phyloP scores from a whole-genome alignment of 2,797 vertebrate genomes.

The Darevskia mixta region DNA sequence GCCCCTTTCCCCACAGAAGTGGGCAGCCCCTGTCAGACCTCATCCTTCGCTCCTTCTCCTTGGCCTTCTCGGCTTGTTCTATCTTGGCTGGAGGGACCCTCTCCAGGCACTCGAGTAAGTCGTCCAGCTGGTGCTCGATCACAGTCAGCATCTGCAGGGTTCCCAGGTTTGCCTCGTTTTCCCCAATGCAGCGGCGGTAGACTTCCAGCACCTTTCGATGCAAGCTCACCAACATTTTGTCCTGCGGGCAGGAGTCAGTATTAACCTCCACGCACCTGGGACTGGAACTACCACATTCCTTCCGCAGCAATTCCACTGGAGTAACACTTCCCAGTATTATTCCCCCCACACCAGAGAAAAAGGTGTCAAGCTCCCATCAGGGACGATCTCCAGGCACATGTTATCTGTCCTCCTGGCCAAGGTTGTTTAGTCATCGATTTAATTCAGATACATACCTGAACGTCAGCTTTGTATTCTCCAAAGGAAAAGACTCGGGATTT shows the following conservation, averaged over 20 bases:
- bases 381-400: not conserved
- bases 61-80: conserved; percentile 82
- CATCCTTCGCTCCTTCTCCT: conserved; percentile 85
- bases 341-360: not conserved
- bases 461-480: conserved; percentile 77
- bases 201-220: conserved; percentile 87
- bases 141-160: conserved; percentile 87
- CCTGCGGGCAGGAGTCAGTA: conserved; percentile 70
- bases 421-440: not conserved
- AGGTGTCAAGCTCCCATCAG: not conserved
- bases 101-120: conserved; percentile 86
- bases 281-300: not conserved
- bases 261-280: not conserved
- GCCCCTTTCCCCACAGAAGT: no score
- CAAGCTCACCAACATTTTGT: conserved; percentile 82
- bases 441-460: conserved; percentile 79
- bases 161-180: conserved; percentile 80
- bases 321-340: not conserved
- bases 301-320: not conserved
- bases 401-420: fast-evolving
- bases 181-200: conserved; percentile 83
- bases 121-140: conserved; percentile 84
- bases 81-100: conserved; percentile 80
- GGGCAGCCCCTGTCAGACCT: conserved; percentile 75
- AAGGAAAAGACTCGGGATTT: conserved; percentile 84